These are phyloP conservation scores for Scatophagus argus DNA, from an alignment of 2,113 vertebrate genomes.

Conservation along the genomic window DNA sequence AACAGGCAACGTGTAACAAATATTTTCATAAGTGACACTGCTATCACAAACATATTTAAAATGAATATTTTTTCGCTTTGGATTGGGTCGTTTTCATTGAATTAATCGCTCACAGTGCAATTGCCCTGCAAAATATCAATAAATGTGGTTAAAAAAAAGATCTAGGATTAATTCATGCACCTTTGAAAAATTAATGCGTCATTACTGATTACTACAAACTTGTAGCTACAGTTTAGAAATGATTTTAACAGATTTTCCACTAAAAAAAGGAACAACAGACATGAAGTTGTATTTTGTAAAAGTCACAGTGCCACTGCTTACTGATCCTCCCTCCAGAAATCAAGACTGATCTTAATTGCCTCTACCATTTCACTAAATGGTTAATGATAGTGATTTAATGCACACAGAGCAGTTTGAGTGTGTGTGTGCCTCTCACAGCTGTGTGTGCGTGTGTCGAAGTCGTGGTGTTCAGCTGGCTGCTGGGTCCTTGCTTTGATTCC, in stretches of 20 bases:
- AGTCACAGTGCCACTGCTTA: conserved; percentile 26
- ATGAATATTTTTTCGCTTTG: conserved; percentile 41
- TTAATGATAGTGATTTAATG: conserved; percentile 77
- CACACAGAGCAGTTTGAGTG: conserved; percentile 56
- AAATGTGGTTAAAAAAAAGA: neutral
- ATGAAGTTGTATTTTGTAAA: conserved; percentile 50
- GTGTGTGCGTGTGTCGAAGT: conserved; percentile 47
- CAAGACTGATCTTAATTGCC: conserved; percentile 73
- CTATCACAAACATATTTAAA: conserved; percentile 66
- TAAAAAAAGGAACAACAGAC: neutral
- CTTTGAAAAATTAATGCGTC: too few relatives aligned
- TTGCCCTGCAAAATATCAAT: neutral
- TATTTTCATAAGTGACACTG: conserved; percentile 71
- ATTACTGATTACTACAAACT: neutral
- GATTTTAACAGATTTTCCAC: neutral
- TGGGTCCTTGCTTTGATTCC: conserved; percentile 75
- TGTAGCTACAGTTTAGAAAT: neutral
- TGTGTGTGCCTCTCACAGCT: conserved; percentile 59
- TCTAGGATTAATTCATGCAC: neutral
- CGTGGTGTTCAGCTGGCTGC: conserved; percentile 46
- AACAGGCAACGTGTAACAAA: conserved; percentile 87
- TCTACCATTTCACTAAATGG: conserved; percentile 76
- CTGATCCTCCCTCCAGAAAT: conserved; percentile 61
- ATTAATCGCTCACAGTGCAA: neutral
- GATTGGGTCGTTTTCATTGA: conserved; percentile 1